A percentile compares a stretch with the other conserved stretches of the same genome.
These are phyloP conservation scores for Aphelinus certus DNA, from an alignment of 1,140 invertebrate genomes.

Conservation along the genomic window DNA sequence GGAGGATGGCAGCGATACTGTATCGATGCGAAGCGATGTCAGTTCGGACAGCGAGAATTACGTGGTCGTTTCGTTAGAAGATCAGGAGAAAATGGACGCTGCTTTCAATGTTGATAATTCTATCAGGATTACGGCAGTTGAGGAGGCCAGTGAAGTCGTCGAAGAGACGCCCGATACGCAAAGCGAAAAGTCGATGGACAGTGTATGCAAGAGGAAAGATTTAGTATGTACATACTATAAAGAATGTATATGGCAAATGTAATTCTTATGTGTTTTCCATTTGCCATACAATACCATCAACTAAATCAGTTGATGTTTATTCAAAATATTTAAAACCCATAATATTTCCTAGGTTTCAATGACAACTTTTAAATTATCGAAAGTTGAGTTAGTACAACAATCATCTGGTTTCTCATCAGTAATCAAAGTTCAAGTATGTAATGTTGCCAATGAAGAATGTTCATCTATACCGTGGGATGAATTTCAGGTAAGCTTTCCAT, in stretches of 20 bases:
- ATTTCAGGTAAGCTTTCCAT: constrained; percentile 79
- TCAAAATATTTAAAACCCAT: neutral
- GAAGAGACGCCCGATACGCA: constrained; percentile 80
- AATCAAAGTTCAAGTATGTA: constrained; percentile 80
- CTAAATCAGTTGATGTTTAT: neutral
- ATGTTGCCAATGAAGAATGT: constrained; percentile 83
- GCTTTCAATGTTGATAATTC: constrained; percentile 63
- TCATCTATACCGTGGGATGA: constrained; percentile 91
- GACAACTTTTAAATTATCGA: constrained; percentile 81
- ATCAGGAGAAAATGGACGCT: constrained; percentile 73
- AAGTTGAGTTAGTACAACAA: constrained; percentile 85
- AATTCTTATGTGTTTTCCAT: neutral
- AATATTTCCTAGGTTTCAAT: constrained; percentile 76
- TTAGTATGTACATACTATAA: constrained; percentile 66
- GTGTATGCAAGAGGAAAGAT: constrained; percentile 81
- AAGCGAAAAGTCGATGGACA: constrained; percentile 82
- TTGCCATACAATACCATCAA: too few species aligned
- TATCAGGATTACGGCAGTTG: constrained; percentile 68
- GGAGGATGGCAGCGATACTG: constrained; percentile 75
- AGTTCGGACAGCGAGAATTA: constrained; percentile 85
- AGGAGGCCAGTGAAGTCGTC: constrained; percentile 86
- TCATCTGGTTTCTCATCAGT: constrained; percentile 77
- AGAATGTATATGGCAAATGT: neutral
- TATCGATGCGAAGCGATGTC: constrained; percentile 78
- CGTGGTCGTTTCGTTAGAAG: constrained; percentile 72